Conservation (phyloP, 2,888 invertebrate species). For the Hydrotaea diabolus region DNA sequence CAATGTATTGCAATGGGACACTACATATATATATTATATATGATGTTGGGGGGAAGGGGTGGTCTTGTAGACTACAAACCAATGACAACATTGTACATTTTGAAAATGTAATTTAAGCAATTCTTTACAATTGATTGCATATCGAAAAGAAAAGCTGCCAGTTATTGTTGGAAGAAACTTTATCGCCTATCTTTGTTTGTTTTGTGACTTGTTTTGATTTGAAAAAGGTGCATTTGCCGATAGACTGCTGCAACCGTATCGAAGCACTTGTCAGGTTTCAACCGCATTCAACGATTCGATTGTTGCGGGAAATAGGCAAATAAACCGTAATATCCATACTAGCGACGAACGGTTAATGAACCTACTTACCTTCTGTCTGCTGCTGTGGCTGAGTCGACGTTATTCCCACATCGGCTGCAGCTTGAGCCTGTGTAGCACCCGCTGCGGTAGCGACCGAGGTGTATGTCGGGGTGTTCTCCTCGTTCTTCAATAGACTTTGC, state of each 20-base stretch:
- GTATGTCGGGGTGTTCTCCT: constrained; percentile 75
- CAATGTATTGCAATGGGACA: neutral
- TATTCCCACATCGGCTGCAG: constrained; percentile 66
- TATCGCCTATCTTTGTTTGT: neutral
- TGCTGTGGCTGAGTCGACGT: constrained; percentile 38
- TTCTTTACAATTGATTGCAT: neutral
- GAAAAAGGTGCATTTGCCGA: neutral
- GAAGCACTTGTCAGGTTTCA: constrained; percentile 76
- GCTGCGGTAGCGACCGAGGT: constrained; percentile 67
- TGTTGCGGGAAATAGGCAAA: neutral
- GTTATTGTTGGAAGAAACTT: neutral
- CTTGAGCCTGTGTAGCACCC: constrained; percentile 33
- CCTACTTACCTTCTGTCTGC: constrained; percentile 61
- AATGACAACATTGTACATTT: neutral
- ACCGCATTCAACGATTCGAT: constrained; percentile 49
- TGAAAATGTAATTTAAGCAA: neutral
- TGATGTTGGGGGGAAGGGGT: neutral
- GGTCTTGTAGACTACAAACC: too few species aligned
- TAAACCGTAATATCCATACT: constrained; percentile 35
- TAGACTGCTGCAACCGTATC: constrained; percentile 1
- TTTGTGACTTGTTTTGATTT: constrained; percentile 14
- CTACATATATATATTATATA: neutral
- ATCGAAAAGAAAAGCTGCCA: neutral
- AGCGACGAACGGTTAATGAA: constrained; percentile 52
- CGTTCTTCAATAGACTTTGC: constrained; percentile 77